Evolutionary conservation across 2,797 vertebrate species (phyloP).

Genomic region (Phataginus tetradactyla): DNA sequence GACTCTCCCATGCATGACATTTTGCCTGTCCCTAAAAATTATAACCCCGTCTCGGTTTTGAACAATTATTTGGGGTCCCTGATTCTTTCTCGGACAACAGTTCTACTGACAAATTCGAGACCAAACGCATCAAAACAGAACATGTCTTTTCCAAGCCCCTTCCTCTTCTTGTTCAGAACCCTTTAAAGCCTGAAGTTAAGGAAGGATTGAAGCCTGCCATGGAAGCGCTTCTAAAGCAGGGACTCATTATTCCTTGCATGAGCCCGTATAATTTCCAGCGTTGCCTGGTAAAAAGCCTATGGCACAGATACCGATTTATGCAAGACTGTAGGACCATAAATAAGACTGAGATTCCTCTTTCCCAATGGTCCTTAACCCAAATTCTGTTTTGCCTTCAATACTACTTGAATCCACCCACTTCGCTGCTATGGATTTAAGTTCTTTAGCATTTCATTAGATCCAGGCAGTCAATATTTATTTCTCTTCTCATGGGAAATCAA

Average conservation of each 20-base stretch:
- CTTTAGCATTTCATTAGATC: neutral
- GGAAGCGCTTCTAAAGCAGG: neutral
- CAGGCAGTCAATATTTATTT: slow-evolving; percentile 22
- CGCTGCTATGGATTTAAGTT: neutral
- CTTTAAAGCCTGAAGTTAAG: neutral
- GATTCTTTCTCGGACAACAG: neutral
- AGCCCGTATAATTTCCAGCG: neutral
- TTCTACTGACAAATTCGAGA: neutral
- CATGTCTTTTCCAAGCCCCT: neutral
- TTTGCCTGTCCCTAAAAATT: neutral
- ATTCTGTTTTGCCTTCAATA: slow-evolving; percentile 29
- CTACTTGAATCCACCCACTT: neutral
- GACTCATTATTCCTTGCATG: slow-evolving; percentile 1
- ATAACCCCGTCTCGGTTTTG: neutral
- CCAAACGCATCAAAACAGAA: neutral
- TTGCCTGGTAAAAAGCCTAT: neutral
- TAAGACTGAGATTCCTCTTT: neutral
- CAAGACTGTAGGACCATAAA: neutral
- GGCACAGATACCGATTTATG: slow-evolving; percentile 3
- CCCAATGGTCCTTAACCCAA: neutral
- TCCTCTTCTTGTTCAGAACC: neutral
- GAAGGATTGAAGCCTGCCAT: neutral
- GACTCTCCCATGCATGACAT: neutral
- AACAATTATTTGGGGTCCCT: neutral
- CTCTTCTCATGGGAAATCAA: neutral